Evolutionary conservation across 2,888 invertebrate species (phyloP).

Genomic region (Cheilosia impressa): DNA sequence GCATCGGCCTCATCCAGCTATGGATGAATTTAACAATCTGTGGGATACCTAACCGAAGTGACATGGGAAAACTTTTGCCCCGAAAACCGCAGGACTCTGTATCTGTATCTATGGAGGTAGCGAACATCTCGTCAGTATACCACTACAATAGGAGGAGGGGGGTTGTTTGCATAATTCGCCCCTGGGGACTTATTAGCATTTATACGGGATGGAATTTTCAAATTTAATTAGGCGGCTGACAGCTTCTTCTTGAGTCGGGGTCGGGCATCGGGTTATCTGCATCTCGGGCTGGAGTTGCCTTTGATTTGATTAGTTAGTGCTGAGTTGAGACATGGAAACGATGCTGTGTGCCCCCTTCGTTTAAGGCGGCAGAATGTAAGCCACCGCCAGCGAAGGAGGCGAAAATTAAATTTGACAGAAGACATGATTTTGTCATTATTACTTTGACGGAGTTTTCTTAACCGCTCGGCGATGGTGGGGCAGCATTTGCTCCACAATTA

Average conservation of each 20-base stretch:
- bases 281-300: slow-evolving; percentile 49
- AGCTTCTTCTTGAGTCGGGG: slow-evolving; percentile 58
- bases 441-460: slow-evolving; percentile 67
- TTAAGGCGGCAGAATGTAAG: slow-evolving; percentile 22
- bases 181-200: slow-evolving; percentile 70
- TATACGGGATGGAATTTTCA: slow-evolving; percentile 72
- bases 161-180: slow-evolving; percentile 73
- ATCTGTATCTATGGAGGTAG: neutral
- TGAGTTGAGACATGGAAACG: slow-evolving; percentile 4
- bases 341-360: slow-evolving; percentile 3
- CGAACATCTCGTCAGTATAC: neutral
- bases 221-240: slow-evolving; percentile 74
- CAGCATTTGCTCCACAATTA: slow-evolving; percentile 24
- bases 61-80: slow-evolving; percentile 69
- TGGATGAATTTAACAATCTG: slow-evolving; percentile 66
- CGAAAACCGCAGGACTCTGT: slow-evolving; percentile 66
- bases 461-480: slow-evolving; percentile 5
- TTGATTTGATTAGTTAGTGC: slow-evolving; percentile 71
- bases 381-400: slow-evolving; percentile 42
- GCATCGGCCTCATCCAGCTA: slow-evolving; percentile 2
- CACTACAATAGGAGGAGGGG: slow-evolving; percentile 50
- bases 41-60: slow-evolving; percentile 62
- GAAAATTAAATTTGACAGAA: slow-evolving; percentile 69
- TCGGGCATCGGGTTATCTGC: slow-evolving; percentile 39
- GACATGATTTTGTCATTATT: slow-evolving; percentile 73